These are phyloP conservation scores for Heliconius erato DNA, from an alignment of 2,888 invertebrate genomes.

Conservation along the genomic window DNA sequence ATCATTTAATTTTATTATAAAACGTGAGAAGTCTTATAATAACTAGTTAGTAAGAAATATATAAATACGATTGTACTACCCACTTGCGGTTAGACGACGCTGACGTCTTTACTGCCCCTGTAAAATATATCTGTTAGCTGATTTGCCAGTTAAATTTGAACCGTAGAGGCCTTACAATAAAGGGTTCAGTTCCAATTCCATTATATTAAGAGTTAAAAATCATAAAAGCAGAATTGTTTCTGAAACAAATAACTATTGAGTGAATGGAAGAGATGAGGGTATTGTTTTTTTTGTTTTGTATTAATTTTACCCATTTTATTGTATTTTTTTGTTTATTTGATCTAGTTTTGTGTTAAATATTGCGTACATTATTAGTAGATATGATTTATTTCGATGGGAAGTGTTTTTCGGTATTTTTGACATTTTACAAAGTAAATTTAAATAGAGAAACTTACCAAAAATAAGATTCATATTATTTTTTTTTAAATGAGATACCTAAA, in stretches of 20 bases:
- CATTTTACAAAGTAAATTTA: no score
- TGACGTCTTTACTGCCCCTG: conserved; percentile 43
- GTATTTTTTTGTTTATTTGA: not conserved
- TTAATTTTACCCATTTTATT: not conserved
- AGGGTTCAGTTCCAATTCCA: not conserved
- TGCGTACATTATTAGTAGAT: no score
- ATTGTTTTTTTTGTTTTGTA: conserved; percentile 1
- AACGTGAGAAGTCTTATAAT: conserved; percentile 12
- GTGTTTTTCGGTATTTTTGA: no score
- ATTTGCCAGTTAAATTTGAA: conserved; percentile 17
- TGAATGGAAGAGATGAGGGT: conserved; percentile 16
- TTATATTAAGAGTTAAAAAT: conserved; percentile 3
- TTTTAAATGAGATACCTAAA: no score
- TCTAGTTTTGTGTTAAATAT: not conserved
- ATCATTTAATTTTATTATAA: not conserved
- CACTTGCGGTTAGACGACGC: conserved; percentile 37
- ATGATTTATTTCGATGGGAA: no score
- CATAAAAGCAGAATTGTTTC: conserved; percentile 46
- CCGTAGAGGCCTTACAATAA: not conserved
- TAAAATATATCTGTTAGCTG: conserved; percentile 39
- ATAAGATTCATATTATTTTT: no score
- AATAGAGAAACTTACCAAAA: no score
- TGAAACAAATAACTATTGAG: conserved; percentile 41
- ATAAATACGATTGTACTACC: conserved; percentile 46
- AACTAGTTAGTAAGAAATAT: conserved; percentile 17